Evolutionary conservation across 2,113 vertebrate species (phyloP).

Genomic region (Recurvirostra avosetta): DNA sequence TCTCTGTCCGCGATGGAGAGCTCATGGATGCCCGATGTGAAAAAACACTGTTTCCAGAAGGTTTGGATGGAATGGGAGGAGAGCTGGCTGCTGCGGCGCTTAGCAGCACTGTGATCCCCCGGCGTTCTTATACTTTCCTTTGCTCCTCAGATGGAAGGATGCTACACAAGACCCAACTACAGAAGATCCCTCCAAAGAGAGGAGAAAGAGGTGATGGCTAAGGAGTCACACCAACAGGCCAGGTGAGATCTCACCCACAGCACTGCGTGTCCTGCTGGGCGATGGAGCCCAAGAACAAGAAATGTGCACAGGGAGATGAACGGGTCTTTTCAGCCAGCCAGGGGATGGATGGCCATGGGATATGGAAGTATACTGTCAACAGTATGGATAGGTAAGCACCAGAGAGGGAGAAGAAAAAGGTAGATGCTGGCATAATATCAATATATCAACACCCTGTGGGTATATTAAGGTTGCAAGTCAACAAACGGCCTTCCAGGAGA

Average conservation of each 20-base stretch:
- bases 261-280: neutral
- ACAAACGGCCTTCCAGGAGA: neutral
- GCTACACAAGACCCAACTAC: neutral
- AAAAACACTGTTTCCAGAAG: neutral
- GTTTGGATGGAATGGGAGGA: neutral
- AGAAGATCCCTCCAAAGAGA: neutral
- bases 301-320: neutral
- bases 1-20: neutral
- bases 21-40: neutral
- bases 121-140: neutral
- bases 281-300: neutral
- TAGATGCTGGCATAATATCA: neutral
- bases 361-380: neutral
- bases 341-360: neutral
- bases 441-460: neutral
- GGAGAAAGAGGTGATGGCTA: neutral
- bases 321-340: neutral
- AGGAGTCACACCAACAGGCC: neutral
- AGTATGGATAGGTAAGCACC: neutral
- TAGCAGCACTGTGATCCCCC: neutral
- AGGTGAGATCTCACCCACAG: neutral
- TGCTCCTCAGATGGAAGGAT: neutral
- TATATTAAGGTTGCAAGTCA: neutral
- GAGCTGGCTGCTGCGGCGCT: accelerated
- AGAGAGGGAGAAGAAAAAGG: neutral